These are phyloP conservation scores for Melolontha melolontha DNA, from an alignment of 2,888 invertebrate species.

Conservation along the genomic window DNA sequence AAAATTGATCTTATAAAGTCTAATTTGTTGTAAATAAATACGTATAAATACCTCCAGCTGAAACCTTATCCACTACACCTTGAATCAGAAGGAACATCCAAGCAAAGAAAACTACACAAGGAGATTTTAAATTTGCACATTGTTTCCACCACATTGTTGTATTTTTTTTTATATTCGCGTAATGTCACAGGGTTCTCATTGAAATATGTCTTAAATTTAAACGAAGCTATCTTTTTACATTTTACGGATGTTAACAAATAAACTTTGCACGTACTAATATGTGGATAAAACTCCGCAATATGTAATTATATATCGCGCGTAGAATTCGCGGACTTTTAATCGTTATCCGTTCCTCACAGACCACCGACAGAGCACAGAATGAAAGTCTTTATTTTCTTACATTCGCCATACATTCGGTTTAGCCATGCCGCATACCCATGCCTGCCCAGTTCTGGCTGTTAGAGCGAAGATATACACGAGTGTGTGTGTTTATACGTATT, in stretches of 20 bases:
- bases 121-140: slow-evolving; percentile 11
- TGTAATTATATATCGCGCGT: neutral
- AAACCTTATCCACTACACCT: slow-evolving; percentile 14
- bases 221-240: too few relatives aligned
- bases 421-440: neutral
- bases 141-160: slow-evolving; percentile 8
- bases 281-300: too few relatives aligned
- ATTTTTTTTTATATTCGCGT: neutral
- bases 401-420: slow-evolving; percentile 30
- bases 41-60: slow-evolving; percentile 2
- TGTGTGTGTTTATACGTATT: too few relatives aligned
- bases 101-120: slow-evolving; percentile 9
- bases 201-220: too few relatives aligned
- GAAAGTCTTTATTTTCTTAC: slow-evolving; percentile 49
- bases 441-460: neutral
- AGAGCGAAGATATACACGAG: neutral
- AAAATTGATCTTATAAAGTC: too few relatives aligned
- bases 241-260: too few relatives aligned
- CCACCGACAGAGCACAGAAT: slow-evolving; percentile 41
- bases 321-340: neutral
- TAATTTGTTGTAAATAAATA: neutral
- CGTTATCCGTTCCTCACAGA: neutral
- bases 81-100: neutral
- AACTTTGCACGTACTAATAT: too few relatives aligned
- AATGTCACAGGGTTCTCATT: too few relatives aligned